Base-by-base conservation (phyloP, 1,140 invertebrate genomes). In the Aporrectodea caliginosa region DNA sequence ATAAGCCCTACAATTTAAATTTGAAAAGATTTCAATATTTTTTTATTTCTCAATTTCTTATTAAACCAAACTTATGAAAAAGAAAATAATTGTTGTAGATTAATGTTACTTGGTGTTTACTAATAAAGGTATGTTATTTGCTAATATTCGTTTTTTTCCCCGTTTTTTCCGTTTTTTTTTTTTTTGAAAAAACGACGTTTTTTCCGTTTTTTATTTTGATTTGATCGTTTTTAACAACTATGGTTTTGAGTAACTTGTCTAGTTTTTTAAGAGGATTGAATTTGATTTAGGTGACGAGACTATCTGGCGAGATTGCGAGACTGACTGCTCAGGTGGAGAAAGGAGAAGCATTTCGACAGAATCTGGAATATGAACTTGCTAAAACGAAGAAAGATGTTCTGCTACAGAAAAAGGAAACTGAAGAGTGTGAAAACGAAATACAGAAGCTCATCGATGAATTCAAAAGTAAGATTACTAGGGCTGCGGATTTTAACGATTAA, bases 291-390 rank as follows among this genome's bases (percentile, higher is more conserved):
- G 22, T 58, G 22, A 58, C 6, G 6, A 6, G 43, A 58, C 43
- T 58, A 22, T 58, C 22, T 6, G 22, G 43, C 22, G 82, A 84
- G 69, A 68, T 84, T 30, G 83, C 84, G 27, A 83, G 82, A 75
- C 35, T 82, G 1, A 76, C 83, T 1, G 80, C 83, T 33, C 83
- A 85, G 69, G 31, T 86, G 1, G 85, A 86, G 81, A 85, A 85
- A 82, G 82, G 82, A 22, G 83, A 84, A 73, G 85, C 84, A 22
- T 77, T 69, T 1, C 78, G 83, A 14, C 84, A 86, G 70, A 84
- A 83, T 75, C 33, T 85, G 29, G 85, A 85, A 77, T 85, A 82
- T 83, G 84, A 86, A 80, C 72, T 86, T 73, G 82, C 84, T 35
- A 83, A 83, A 71, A 72, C 80, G 2, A 82, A 81, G 43, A 71